Evolutionary conservation across 1,140 invertebrate species (phyloP).

Genomic region (Diorhabda sublineata): DNA sequence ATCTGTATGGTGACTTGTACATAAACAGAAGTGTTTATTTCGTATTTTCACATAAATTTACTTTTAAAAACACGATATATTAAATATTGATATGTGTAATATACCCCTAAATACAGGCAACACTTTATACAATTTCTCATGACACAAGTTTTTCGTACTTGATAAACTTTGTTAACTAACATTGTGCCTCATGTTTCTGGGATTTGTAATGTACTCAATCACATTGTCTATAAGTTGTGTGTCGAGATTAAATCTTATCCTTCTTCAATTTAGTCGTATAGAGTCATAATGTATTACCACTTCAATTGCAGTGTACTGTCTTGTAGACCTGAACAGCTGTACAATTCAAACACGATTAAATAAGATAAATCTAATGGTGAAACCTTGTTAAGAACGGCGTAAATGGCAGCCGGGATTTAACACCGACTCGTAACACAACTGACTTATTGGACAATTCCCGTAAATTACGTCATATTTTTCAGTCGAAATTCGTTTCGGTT

Average conservation of each 20-base stretch:
- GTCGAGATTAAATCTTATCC: conserved; percentile 11
- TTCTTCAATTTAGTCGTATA: conserved; percentile 37
- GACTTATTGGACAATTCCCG: conserved; percentile 34
- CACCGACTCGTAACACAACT: conserved; percentile 28
- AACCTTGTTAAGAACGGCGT: conserved; percentile 43
- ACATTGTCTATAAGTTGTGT: neutral
- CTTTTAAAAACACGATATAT: too few relatives aligned
- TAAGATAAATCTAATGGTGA: conserved; percentile 46
- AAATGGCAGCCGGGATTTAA: conserved; percentile 41
- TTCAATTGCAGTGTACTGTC: conserved; percentile 35
- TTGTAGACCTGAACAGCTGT: conserved; percentile 40
- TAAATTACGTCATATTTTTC: conserved; percentile 17
- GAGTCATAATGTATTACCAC: conserved; percentile 38
- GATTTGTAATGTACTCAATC: too few relatives aligned
- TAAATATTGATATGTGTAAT: too few relatives aligned
- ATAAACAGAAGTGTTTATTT: too few relatives aligned
- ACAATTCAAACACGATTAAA: conserved; percentile 43
- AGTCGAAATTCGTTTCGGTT: conserved; percentile 14
- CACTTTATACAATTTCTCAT: too few relatives aligned
- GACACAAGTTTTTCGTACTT: too few relatives aligned
- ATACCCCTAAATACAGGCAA: too few relatives aligned
- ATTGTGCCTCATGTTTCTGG: too few relatives aligned
- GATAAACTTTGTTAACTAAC: too few relatives aligned
- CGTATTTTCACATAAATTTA: too few relatives aligned
- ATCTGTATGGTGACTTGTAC: too few relatives aligned